Evolutionary conservation across 2,888 invertebrate species (phyloP).

Genomic region (Cheilosia urbana): DNA sequence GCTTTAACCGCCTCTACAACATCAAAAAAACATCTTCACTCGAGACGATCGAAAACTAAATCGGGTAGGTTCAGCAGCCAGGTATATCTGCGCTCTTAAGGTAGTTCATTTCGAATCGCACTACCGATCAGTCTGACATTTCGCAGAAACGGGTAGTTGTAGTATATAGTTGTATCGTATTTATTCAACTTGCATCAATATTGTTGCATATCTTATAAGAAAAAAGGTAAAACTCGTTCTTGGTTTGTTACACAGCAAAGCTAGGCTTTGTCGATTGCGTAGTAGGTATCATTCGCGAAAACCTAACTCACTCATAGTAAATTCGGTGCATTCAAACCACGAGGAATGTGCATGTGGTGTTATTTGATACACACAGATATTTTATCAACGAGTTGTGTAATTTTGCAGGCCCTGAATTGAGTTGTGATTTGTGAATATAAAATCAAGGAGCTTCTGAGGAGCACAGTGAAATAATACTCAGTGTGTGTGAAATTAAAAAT

Average conservation of each 20-base stretch:
- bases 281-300: slow-evolving; percentile 14
- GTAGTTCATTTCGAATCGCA: slow-evolving; percentile 50
- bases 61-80: neutral
- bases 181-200: slow-evolving; percentile 23
- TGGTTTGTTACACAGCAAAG: slow-evolving; percentile 21
- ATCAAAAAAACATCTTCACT: slow-evolving; percentile 50
- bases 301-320: neutral
- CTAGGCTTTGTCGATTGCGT: slow-evolving; percentile 15
- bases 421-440: neutral
- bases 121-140: slow-evolving; percentile 51
- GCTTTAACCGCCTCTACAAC: slow-evolving; percentile 38
- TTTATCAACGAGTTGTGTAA: slow-evolving; percentile 17
- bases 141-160: slow-evolving; percentile 16
- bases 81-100: slow-evolving; percentile 52
- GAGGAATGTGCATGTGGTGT: neutral
- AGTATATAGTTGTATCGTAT: neutral
- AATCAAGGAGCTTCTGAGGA: slow-evolving; percentile 1
- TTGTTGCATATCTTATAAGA: slow-evolving; percentile 28
- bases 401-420: neutral
- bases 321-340: slow-evolving; percentile 3
- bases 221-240: slow-evolving; percentile 61
- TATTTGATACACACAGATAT: neutral
- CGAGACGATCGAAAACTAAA: slow-evolving; percentile 27
- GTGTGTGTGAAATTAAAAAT: too few relatives aligned
- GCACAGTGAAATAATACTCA: neutral